Conservation (phyloP, 1,140 invertebrate species). For the Matsumurasca onukii region DNA sequence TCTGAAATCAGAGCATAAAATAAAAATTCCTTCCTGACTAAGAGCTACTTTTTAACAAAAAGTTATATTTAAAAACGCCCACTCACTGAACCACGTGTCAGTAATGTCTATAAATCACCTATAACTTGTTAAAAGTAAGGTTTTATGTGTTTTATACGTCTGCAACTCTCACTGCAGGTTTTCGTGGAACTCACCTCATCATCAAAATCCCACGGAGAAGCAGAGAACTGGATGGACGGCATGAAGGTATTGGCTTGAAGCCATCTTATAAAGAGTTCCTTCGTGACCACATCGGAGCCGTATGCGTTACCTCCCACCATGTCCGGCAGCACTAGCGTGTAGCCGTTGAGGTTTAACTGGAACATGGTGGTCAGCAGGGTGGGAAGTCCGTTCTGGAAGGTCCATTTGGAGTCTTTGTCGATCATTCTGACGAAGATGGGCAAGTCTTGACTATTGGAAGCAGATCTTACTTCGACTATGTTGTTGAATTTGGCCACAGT, state of each 20-base stretch:
- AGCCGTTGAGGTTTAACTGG: constrained; percentile 80
- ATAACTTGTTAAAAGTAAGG: no score
- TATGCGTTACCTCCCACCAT: constrained; percentile 92
- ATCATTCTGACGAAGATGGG: constrained; percentile 86
- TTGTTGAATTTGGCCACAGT: constrained; percentile 35
- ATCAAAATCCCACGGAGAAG: constrained; percentile 85
- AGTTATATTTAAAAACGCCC: no score
- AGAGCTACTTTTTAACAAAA: no score
- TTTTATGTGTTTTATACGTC: no score
- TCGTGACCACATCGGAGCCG: constrained; percentile 55
- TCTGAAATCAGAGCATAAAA: constrained; percentile 51
- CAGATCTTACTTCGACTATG: constrained; percentile 46
- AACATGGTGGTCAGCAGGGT: constrained; percentile 79
- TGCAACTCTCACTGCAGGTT: no score
- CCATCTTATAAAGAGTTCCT: constrained; percentile 90
- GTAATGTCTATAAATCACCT: no score
- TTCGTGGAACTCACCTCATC: no score
- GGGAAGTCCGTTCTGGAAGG: constrained; percentile 70
- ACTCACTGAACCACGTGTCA: no score
- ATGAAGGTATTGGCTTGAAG: constrained; percentile 83
- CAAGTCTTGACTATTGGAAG: constrained; percentile 67
- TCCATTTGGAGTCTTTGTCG: constrained; percentile 82
- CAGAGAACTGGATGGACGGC: constrained; percentile 86
- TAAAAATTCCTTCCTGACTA: no score
- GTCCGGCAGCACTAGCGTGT: constrained; percentile 82